These are phyloP conservation scores for Zoroaster sp. DNA, from an alignment of 53 echinoderm and acorn worm species.

Conservation along the genomic window DNA sequence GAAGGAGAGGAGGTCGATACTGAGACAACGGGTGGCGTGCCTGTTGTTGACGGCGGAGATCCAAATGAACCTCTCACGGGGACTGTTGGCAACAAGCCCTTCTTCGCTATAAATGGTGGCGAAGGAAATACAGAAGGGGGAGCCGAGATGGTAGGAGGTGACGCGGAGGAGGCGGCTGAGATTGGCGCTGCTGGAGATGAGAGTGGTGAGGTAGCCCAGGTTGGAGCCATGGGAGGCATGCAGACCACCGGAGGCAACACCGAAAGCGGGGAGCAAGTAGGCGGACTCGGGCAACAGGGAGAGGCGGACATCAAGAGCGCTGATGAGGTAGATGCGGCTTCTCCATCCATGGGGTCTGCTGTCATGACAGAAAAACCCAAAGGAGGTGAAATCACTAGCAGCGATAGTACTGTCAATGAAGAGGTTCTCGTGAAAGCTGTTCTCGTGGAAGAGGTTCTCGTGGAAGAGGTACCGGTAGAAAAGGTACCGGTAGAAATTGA, in stretches of 20 bases:
- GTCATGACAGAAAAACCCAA: background rate
- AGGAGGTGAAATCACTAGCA: background rate
- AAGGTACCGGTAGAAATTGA: background rate
- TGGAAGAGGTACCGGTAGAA: background rate
- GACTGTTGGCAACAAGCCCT: background rate
- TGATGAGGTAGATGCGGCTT: background rate
- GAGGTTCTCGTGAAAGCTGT: background rate
- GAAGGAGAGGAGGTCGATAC: background rate
- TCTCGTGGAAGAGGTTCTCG: background rate
- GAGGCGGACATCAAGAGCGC: background rate
- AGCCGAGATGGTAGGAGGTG: background rate
- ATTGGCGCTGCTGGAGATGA: background rate
- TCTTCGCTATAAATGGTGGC: background rate
- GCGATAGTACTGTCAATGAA: background rate
- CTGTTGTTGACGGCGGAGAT: background rate
- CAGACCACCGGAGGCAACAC: background rate
- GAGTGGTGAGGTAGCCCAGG: background rate
- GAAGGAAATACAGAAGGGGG: background rate
- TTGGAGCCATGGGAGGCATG: background rate
- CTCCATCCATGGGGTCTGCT: background rate
- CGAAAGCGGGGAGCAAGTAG: slow-evolving; percentile 12
- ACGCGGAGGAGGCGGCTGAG: background rate
- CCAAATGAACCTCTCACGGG: background rate
- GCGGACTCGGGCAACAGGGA: background rate
- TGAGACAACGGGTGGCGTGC: background rate